Evolutionary conservation across 2,888 invertebrate genomes (phyloP).

Genomic region (Amitus sp.): DNA sequence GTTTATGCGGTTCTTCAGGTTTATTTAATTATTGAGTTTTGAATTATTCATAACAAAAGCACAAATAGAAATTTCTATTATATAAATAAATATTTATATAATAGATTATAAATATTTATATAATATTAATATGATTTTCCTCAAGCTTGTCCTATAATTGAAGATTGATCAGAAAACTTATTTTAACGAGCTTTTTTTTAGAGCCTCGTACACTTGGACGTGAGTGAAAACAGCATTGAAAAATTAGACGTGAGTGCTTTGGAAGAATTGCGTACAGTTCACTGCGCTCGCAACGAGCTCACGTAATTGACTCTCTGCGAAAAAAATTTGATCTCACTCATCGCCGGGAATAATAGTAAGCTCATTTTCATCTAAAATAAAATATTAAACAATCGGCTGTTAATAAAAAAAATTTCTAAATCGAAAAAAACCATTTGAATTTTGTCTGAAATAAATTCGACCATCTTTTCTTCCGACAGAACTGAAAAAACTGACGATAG

Average conservation of each 20-base stretch:
- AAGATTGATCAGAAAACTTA: too few species aligned
- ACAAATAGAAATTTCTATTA: too few species aligned
- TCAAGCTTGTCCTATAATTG: too few species aligned
- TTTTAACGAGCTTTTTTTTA: conserved; percentile 55
- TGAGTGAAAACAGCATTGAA: conserved; percentile 86
- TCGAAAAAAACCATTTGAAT: background rate
- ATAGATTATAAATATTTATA: too few species aligned
- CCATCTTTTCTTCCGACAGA: conserved; percentile 68
- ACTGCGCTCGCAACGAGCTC: conserved; percentile 81
- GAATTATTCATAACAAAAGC: too few species aligned
- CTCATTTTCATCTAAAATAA: conserved; percentile 8
- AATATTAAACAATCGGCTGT: too few species aligned
- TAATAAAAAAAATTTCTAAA: too few species aligned
- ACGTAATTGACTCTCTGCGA: conserved; percentile 84
- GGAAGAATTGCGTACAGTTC: conserved; percentile 78
- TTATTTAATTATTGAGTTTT: too few species aligned
- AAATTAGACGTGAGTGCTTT: conserved; percentile 83
- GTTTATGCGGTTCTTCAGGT: too few species aligned
- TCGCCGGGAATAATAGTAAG: conserved; percentile 85
- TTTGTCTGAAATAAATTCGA: background rate
- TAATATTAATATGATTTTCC: too few species aligned
- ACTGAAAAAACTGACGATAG: conserved; percentile 76
- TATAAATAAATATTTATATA: too few species aligned
- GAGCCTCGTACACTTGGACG: conserved; percentile 84
- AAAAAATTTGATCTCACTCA: conserved; percentile 77